These are phyloP conservation scores for Campoletis raptor DNA, from an alignment of 2,888 invertebrate genomes.

Conservation along the genomic window DNA sequence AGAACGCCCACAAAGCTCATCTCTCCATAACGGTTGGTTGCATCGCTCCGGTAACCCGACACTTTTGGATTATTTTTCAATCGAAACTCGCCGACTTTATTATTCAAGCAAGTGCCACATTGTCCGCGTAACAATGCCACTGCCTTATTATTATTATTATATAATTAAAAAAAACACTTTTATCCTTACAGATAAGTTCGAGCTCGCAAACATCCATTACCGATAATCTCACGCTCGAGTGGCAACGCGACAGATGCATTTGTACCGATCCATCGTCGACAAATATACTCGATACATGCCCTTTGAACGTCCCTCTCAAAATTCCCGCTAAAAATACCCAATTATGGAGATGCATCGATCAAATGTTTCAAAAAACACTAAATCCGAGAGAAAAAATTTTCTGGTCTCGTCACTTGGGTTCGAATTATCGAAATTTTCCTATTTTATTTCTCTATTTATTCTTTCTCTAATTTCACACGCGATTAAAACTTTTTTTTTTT, in stretches of 20 bases:
- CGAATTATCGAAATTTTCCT: neutral
- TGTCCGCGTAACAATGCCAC: too few relatives aligned
- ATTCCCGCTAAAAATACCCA: constrained; percentile 75
- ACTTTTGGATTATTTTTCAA: constrained; percentile 79
- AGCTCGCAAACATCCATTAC: constrained; percentile 68
- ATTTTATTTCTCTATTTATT: too few relatives aligned
- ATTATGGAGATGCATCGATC: constrained; percentile 76
- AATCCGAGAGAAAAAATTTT: constrained; percentile 75
- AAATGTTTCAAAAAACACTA: constrained; percentile 78
- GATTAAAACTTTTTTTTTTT: neutral
- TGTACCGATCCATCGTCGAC: constrained; percentile 63
- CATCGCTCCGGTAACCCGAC: constrained; percentile 70
- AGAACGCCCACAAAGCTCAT: constrained; percentile 57
- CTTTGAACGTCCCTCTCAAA: constrained; percentile 68
- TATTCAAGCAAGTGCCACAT: constrained; percentile 71
- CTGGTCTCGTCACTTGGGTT: constrained; percentile 79
- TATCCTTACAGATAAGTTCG: constrained; percentile 70
- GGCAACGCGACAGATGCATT: constrained; percentile 67
- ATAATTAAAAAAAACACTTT: neutral
- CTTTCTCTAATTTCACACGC: too few relatives aligned
- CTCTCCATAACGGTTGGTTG: constrained; percentile 76
- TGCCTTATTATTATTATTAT: too few relatives aligned
- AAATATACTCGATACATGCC: constrained; percentile 67
- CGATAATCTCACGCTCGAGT: constrained; percentile 69
- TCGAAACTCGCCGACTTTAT: constrained; percentile 80